Conservation (phyloP, 2,797 vertebrate genomes). For the Pseudotriccus pelzelni region DNA sequence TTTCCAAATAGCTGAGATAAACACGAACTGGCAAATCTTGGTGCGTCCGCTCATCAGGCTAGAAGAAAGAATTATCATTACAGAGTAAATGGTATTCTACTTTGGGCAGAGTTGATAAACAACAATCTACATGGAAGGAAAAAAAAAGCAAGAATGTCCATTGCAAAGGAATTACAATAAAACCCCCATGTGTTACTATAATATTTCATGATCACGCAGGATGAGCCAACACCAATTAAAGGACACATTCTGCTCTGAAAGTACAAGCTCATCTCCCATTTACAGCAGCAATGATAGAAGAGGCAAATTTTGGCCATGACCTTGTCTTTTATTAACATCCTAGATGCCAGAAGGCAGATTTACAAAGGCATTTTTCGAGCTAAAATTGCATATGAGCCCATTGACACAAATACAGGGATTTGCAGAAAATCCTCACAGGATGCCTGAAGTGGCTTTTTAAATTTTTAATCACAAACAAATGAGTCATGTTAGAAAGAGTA, state of each 20-base stretch:
- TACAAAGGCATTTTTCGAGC: neutral
- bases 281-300: neutral
- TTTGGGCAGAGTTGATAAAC: neutral
- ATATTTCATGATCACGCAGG: neutral
- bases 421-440: neutral
- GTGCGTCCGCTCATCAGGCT: neutral
- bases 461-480: constrained; percentile 51
- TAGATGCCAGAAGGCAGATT: neutral
- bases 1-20: neutral
- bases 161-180: neutral
- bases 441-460: neutral
- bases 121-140: neutral
- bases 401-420: constrained; percentile 2
- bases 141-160: neutral
- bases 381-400: neutral
- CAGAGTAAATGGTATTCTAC: neutral
- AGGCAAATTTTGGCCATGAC: neutral
- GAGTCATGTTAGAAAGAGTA: constrained; percentile 2
- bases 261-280: neutral
- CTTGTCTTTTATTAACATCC: neutral
- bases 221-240: constrained; percentile 5
- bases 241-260: neutral
- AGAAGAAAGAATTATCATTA: neutral
- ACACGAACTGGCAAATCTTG: neutral
- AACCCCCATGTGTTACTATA: neutral